Percentiles rank a stretch among this genome's conserved stretches.
These are phyloP conservation scores for Nothobranchius furzeri DNA, from an alignment of 2,113 vertebrate genomes.

Conservation along the genomic window DNA sequence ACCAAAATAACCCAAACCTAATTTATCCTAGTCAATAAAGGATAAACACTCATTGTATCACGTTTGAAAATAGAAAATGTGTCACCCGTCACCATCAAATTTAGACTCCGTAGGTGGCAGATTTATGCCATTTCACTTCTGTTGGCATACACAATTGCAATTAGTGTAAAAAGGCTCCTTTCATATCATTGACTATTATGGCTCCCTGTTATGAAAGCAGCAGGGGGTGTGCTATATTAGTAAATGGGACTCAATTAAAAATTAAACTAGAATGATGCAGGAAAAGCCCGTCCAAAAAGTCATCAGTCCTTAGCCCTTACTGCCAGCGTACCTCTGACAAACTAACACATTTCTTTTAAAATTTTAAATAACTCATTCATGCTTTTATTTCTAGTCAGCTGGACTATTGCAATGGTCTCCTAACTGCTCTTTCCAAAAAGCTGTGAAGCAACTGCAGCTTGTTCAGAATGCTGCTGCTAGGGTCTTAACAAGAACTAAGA, in stretches of 20 bases:
- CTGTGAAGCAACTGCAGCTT: no score
- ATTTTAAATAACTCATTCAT: no score
- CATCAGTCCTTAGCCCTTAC: background rate
- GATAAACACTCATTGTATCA: background rate
- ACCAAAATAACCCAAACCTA: background rate
- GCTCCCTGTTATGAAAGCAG: constrained; percentile 16
- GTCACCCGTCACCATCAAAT: background rate
- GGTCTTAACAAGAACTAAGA: no score
- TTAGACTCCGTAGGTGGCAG: constrained; percentile 10
- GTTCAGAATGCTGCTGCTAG: no score
- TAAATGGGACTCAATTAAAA: constrained; percentile 12
- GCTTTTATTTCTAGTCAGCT: no score
- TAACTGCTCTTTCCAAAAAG: no score
- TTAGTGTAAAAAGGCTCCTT: constrained; percentile 16
- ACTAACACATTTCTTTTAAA: background rate
- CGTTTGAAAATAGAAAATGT: constrained; percentile 4
- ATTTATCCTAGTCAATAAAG: constrained; percentile 5
- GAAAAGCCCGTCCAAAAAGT: constrained; percentile 6
- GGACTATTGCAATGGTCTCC: no score
- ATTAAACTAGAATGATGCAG: background rate
- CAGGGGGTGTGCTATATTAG: constrained; percentile 5
- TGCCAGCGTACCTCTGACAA: background rate
- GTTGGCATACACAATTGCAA: constrained; percentile 13
- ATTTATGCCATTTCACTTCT: constrained; percentile 18
- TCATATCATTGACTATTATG: constrained; percentile 10